phyloP scores from a whole-genome alignment of 2,113 vertebrate genomes.

The Gopherus evgoodei region DNA sequence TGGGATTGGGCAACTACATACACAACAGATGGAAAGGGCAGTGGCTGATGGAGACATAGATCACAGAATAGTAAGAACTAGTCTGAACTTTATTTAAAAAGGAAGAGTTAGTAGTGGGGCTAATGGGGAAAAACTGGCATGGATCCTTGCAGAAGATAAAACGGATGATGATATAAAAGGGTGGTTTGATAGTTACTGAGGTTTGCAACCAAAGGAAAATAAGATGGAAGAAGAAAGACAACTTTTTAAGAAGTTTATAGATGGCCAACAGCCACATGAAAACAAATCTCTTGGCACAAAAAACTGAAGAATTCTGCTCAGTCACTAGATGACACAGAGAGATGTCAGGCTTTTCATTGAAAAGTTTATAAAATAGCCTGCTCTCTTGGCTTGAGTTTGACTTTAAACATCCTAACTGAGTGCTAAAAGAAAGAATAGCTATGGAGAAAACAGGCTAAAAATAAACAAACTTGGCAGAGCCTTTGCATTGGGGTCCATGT shows the following conservation, averaged over 20 bases:
- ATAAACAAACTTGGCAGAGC: slow-evolving; percentile 21
- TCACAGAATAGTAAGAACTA: neutral
- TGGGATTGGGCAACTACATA: slow-evolving; percentile 32
- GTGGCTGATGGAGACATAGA: neutral
- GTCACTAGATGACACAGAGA: neutral
- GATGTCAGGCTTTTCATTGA: slow-evolving; percentile 11
- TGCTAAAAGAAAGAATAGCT: slow-evolving; percentile 13
- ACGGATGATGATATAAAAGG: slow-evolving; percentile 2
- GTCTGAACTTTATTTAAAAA: slow-evolving; percentile 30
- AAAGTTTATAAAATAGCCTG: slow-evolving; percentile 46
- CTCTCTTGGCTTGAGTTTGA: slow-evolving; percentile 34
- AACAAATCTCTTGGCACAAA: slow-evolving; percentile 8
- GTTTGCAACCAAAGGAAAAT: neutral
- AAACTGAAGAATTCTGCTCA: slow-evolving; percentile 51
- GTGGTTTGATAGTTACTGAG: slow-evolving; percentile 14
- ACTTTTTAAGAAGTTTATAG: slow-evolving; percentile 43
- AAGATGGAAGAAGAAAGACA: slow-evolving; percentile 19
- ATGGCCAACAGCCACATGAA: slow-evolving; percentile 10
- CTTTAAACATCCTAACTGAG: slow-evolving; percentile 37
- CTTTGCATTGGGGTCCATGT: neutral
- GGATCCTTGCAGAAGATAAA: neutral
- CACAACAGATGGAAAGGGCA: slow-evolving; percentile 29
- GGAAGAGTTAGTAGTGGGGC: neutral
- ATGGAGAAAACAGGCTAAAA: slow-evolving; percentile 33
- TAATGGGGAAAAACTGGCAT: neutral